Conservation (phyloP, 2,113 vertebrate genomes). For the Crotalus viridis region DNA sequence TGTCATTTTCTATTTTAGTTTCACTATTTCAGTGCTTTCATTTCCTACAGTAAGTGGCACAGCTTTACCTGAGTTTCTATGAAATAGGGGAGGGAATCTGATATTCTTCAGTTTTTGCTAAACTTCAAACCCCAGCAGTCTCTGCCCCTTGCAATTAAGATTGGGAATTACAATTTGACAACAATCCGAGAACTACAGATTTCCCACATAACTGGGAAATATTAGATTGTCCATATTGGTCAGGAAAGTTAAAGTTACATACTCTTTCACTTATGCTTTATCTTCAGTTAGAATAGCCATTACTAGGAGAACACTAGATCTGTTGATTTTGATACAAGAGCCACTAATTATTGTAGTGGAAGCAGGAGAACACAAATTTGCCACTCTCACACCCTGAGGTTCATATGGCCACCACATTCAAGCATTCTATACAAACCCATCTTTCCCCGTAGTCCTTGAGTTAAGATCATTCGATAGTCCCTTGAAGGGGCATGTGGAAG, state of each 20-base stretch:
- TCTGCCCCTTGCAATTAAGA: background rate
- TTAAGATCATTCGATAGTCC: background rate
- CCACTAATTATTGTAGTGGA: background rate
- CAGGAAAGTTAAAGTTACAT: background rate
- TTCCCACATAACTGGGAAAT: background rate
- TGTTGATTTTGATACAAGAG: background rate
- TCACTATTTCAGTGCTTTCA: background rate
- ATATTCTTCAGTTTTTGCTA: background rate
- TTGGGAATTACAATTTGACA: background rate
- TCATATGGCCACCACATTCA: background rate
- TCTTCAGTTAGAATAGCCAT: background rate
- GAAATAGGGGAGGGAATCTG: background rate
- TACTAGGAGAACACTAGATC: background rate
- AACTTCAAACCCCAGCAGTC: background rate
- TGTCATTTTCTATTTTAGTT: background rate
- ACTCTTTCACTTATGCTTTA: background rate
- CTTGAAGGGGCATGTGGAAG: background rate
- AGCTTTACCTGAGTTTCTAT: background rate
- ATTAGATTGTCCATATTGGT: background rate
- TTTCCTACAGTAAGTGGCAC: background rate
- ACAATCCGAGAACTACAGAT: background rate
- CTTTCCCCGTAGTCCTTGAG: background rate
- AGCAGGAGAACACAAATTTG: background rate
- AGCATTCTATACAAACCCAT: background rate
- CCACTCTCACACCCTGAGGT: background rate